Evolutionary conservation across 1,140 invertebrate genomes (phyloP).

Genomic region (Heliconius nattereri): DNA sequence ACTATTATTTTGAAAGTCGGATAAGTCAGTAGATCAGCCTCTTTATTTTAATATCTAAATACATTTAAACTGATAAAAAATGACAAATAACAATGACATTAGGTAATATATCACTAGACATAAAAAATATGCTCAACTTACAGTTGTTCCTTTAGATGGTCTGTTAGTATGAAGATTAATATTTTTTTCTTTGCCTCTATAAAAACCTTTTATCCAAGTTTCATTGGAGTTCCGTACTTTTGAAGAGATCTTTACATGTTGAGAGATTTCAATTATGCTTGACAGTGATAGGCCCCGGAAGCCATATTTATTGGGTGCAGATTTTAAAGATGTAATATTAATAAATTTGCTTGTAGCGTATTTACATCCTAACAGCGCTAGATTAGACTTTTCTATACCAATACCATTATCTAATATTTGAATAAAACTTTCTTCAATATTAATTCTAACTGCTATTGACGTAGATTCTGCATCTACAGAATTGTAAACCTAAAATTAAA

Average conservation of each 20-base stretch:
- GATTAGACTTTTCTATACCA: constrained; percentile 81
- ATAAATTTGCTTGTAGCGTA: constrained; percentile 85
- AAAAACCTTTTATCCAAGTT: constrained; percentile 77
- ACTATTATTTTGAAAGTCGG: no score
- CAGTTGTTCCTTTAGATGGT: constrained; percentile 84
- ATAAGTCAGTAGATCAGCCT: no score
- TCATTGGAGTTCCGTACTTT: constrained; percentile 59
- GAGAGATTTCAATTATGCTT: constrained; percentile 82
- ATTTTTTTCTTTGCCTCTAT: constrained; percentile 53
- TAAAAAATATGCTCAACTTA: constrained; percentile 43
- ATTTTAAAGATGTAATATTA: constrained; percentile 76
- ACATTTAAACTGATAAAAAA: no score
- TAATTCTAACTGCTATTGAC: constrained; percentile 83
- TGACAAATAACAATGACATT: not conserved
- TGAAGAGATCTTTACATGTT: constrained; percentile 82
- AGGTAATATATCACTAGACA: no score
- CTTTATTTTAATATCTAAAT: no score
- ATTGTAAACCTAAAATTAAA: constrained; percentile 82
- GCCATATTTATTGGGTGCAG: constrained; percentile 82
- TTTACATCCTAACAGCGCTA: constrained; percentile 81
- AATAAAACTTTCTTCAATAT: constrained; percentile 82
- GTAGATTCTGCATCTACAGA: constrained; percentile 84
- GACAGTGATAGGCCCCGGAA: constrained; percentile 85
- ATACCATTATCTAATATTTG: constrained; percentile 86
- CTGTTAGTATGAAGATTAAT: constrained; percentile 60